Percentiles rank a stretch among this genome's conserved stretches.
Evolutionary conservation across 1,140 invertebrate species (phyloP).

Genomic region (Bombus sylvicola): DNA sequence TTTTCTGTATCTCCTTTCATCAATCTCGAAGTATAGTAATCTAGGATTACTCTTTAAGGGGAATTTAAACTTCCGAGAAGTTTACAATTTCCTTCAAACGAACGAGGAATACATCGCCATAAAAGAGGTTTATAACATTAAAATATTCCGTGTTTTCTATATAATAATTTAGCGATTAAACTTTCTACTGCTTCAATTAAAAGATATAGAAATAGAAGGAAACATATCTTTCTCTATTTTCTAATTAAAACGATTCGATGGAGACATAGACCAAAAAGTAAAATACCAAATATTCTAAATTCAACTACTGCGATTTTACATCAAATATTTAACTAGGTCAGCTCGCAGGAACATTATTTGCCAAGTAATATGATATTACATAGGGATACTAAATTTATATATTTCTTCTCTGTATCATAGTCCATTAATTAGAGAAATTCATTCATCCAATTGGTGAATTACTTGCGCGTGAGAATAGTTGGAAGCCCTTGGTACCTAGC

Average conservation of each 20-base stretch:
- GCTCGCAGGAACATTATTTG: no score
- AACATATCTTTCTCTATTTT: no score
- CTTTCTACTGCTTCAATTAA: neutral
- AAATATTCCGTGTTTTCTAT: neutral
- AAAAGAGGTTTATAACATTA: neutral
- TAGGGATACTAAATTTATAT: neutral
- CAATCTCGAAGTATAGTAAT: neutral
- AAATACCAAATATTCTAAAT: neutral
- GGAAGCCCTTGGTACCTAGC: constrained; percentile 14
- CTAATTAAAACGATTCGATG: no score
- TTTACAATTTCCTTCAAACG: neutral
- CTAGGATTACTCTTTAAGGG: neutral
- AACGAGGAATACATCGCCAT: neutral
- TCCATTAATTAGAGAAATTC: neutral
- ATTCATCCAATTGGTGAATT: constrained; percentile 40
- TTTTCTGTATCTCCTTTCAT: neutral
- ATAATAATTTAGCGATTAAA: neutral
- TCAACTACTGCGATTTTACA: neutral
- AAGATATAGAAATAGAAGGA: neutral
- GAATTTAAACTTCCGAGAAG: neutral
- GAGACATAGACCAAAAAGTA: no score
- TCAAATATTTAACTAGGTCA: neutral
- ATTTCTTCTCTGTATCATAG: neutral
- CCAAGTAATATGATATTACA: neutral
- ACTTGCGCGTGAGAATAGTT: neutral